Conservation (phyloP, 2,888 invertebrate genomes). For the Lasius fuliginosus region DNA sequence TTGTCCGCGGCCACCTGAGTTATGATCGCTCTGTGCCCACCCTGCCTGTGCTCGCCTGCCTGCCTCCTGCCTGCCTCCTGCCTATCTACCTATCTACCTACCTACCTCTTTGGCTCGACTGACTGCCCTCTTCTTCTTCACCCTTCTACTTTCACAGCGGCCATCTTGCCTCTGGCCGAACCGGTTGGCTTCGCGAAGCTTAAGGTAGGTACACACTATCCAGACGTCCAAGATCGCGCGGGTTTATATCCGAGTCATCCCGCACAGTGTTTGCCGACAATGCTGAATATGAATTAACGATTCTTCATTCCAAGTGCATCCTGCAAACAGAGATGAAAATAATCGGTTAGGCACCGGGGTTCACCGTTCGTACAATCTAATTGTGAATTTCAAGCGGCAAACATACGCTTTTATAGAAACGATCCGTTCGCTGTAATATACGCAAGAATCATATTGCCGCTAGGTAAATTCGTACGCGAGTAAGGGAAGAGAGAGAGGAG, state of each 20-base stretch:
- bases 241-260: constrained; percentile 33
- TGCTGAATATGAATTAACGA: constrained; percentile 51
- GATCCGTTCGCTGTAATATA: background rate
- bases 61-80: constrained; percentile 77
- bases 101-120: constrained; percentile 65
- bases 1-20: constrained; percentile 83
- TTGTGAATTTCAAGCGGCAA: background rate
- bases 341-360: background rate
- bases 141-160: constrained; percentile 75
- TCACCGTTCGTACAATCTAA: constrained; percentile 9
- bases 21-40: constrained; percentile 83
- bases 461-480: background rate
- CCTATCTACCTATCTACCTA: constrained; percentile 70
- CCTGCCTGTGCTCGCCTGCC: constrained; percentile 78
- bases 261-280: constrained; percentile 57
- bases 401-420: background rate
- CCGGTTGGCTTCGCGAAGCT: constrained; percentile 74
- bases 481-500: too few relatives aligned
- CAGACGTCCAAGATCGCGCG: background rate
- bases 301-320: background rate
- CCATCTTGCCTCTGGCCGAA: constrained; percentile 78
- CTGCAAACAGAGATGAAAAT: constrained; percentile 22
- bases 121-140: constrained; percentile 61
- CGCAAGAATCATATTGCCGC: background rate
- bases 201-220: constrained; percentile 58